Conservation (phyloP, 1,140 invertebrate species). For the Diabrotica virgifera region DNA sequence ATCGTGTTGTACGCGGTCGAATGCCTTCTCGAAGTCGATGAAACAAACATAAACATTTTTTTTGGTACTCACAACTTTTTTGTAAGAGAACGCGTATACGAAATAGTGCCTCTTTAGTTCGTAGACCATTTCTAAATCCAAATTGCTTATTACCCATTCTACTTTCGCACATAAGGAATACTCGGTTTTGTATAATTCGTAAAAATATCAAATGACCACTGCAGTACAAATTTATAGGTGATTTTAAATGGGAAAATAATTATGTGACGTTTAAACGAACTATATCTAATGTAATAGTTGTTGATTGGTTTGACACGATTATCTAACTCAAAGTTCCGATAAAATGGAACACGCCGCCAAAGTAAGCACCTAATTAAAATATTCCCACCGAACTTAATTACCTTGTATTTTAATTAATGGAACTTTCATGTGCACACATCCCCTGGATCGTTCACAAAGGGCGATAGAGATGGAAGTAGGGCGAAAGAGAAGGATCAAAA, state of each 20-base stretch:
- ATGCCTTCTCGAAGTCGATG: no score
- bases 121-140: no score
- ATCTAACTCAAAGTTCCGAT: not conserved
- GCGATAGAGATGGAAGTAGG: not conserved
- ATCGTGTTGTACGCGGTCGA: no score
- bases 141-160: no score
- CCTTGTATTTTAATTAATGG: constrained; percentile 20
- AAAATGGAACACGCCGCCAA: not conserved
- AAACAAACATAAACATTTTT: no score
- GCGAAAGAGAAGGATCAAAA: not conserved
- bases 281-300: not conserved
- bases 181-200: no score
- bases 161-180: no score
- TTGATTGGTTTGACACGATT: not conserved
- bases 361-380: constrained; percentile 17
- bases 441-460: not conserved
- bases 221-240: not conserved
- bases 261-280: not conserved
- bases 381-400: constrained; percentile 17
- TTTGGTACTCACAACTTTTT: no score
- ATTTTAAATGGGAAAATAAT: no score
- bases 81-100: no score
- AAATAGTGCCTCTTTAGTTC: no score
- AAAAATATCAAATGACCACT: not conserved
- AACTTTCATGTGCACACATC: constrained; percentile 11